Conservation (phyloP, 2,797 vertebrate genomes). For the Peromyscus eremicus region DNA sequence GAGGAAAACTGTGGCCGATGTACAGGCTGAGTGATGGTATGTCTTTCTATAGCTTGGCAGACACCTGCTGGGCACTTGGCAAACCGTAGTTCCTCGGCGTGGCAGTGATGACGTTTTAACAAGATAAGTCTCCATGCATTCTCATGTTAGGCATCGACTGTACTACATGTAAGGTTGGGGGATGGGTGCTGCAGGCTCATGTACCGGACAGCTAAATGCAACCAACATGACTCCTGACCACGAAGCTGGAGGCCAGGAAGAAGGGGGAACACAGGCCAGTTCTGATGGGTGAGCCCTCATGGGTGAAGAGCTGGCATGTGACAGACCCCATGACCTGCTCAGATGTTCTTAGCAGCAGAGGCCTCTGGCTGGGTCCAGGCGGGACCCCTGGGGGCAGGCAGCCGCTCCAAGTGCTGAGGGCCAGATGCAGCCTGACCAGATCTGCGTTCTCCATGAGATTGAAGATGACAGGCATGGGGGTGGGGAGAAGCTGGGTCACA, state of each 20-base stretch:
- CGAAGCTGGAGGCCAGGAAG: background rate
- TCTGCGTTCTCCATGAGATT: constrained; percentile 26
- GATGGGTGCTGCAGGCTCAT: accelerated
- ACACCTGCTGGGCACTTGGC: background rate
- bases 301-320: background rate
- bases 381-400: background rate
- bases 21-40: background rate
- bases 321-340: background rate
- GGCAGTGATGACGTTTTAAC: background rate
- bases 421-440: constrained; percentile 60
- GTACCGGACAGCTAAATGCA: background rate
- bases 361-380: background rate
- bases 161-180: accelerated
- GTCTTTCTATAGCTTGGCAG: background rate
- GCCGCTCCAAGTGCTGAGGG: background rate
- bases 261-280: background rate
- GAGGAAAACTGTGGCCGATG: accelerated
- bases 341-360: background rate
- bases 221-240: background rate
- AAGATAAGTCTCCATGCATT: accelerated
- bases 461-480: constrained; percentile 65
- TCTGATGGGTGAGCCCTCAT: background rate
- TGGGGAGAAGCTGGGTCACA: background rate
- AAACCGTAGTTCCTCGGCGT: no score
- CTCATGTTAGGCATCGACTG: background rate